Evolutionary conservation across 2,797 vertebrate genomes (phyloP), one percentile per base, ranked within the genome.

Genomic region (Meda fulgida): DNA sequence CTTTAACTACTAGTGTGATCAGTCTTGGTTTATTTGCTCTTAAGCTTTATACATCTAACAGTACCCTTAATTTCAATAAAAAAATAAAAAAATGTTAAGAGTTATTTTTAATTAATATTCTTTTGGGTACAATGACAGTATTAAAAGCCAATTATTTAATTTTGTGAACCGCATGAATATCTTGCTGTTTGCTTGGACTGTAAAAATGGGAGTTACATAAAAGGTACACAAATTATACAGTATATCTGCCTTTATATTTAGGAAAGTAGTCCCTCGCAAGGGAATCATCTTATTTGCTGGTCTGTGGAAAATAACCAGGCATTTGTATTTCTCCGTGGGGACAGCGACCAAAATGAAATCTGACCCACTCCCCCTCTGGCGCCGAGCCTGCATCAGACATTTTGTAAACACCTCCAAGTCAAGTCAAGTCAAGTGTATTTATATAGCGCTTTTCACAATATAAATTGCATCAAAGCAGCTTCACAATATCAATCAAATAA

Each of bases 1-100:
- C 85, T 63, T 40, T 55, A 60, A 53, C 13, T 70, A 29, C 79
- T 84, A 78, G 71, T 58, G 78, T 40, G n/a, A 55, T 36, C 71
- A 2, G 18, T 9, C 19, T 43, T 51, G 19, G 71, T 73, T 72
- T 31, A 34, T 51, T 21, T 73, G 40, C 9, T 65, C 26, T 31
- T 60, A 60, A 60, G 10, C 10, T 26, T 60, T 60, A 58, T 11
- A 26, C 7, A 65, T 31, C 63, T 58, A 18, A 31, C 63, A 34
- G 63, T 65, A 31, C 13, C 16, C 55, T 58, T 58, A 11, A n/a
- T 53, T 7, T 53, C n/a, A n/a, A n/a, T n/a, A n/a, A n/a, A n/a
- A n/a, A n/a, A n/a, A n/a, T n/a, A n/a, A n/a, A n/a, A n/a, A n/a
- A n/a, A n/a, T n/a, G n/a, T n/a, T n/a, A n/a, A n/a, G n/a, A n/a